A percentile compares a stretch with the other conserved stretches of the same genome.
These are phyloP conservation scores for Neocrepidodera transversa DNA, from an alignment of 2,888 invertebrate genomes.

Conservation along the genomic window DNA sequence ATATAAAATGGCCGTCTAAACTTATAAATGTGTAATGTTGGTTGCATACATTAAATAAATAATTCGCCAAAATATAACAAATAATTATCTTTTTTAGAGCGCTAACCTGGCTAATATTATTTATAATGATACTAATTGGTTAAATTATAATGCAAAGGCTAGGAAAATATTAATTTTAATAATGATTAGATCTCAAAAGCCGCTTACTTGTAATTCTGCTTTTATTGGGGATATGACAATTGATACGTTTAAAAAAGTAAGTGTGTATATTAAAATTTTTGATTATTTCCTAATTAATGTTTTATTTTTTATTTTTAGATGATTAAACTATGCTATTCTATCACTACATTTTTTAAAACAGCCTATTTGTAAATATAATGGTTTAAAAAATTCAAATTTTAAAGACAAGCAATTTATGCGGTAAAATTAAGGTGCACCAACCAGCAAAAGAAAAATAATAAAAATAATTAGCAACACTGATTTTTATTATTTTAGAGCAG, in stretches of 20 bases:
- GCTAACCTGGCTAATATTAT: constrained; percentile 13
- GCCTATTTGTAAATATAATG: constrained; percentile 11
- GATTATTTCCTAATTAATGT: background rate
- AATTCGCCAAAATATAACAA: too few relatives aligned
- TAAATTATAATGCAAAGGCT: constrained; percentile 3
- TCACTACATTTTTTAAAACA: constrained; percentile 21
- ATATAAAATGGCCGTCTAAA: too few relatives aligned
- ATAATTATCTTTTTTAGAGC: constrained; percentile 27
- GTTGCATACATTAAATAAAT: too few relatives aligned
- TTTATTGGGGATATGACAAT: constrained; percentile 27
- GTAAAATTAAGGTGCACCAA: too few relatives aligned
- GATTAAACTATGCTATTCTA: constrained; percentile 22
- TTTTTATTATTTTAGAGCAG: too few relatives aligned
- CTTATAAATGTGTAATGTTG: too few relatives aligned
- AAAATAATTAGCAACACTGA: too few relatives aligned
- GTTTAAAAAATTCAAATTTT: too few relatives aligned
- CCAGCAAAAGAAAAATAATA: too few relatives aligned
- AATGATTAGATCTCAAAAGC: constrained; percentile 23
- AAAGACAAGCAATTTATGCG: too few relatives aligned
- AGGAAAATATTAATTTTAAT: constrained; percentile 17
- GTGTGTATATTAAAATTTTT: constrained; percentile 15
- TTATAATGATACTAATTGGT: constrained; percentile 27
- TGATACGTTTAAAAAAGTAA: constrained; percentile 23
- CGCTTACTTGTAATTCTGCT: constrained; percentile 18
- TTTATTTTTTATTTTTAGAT: constrained; percentile 6